These are phyloP conservation scores for Tetrapedia diversipes DNA, from an alignment of 2,888 invertebrate species.

Conservation along the genomic window DNA sequence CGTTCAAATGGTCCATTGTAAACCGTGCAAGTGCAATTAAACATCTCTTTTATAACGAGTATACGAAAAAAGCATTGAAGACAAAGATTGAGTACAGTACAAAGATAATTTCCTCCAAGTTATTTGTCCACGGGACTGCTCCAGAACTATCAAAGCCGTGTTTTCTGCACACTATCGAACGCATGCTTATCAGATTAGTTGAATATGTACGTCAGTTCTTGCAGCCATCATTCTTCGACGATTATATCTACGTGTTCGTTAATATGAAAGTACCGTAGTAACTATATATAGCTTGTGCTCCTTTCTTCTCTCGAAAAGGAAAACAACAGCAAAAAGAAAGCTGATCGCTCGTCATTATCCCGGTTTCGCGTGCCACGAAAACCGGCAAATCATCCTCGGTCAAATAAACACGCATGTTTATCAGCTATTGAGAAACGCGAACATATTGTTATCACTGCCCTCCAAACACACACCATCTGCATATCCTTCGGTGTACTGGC, in stretches of 20 bases:
- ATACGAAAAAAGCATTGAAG: background rate
- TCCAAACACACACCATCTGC: slow-evolving; percentile 73
- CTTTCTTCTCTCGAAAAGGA: background rate
- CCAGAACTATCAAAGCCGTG: background rate
- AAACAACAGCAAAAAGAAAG: background rate
- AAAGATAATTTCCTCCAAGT: slow-evolving; percentile 11
- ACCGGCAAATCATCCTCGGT: slow-evolving; percentile 5
- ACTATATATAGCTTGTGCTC: background rate
- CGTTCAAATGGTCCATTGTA: background rate
- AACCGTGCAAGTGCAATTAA: slow-evolving; percentile 14
- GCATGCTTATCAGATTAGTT: background rate
- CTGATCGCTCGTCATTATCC: background rate
- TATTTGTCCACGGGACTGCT: background rate
- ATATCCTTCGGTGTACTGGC: slow-evolving; percentile 82
- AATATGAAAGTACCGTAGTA: slow-evolving; percentile 34
- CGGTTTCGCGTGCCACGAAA: background rate
- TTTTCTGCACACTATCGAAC: background rate
- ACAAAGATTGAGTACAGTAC: slow-evolving; percentile 14
- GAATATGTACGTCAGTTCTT: too few relatives aligned
- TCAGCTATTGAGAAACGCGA: slow-evolving; percentile 36
- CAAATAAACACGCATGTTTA: slow-evolving; percentile 5
- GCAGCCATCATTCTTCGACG: background rate
- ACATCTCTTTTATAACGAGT: background rate
- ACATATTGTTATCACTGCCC: slow-evolving; percentile 78
- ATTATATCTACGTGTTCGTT: slow-evolving; percentile 6